These are phyloP conservation scores for Pseudois nayaur DNA, from an alignment of 2,113 vertebrate species.

Conservation along the genomic window DNA sequence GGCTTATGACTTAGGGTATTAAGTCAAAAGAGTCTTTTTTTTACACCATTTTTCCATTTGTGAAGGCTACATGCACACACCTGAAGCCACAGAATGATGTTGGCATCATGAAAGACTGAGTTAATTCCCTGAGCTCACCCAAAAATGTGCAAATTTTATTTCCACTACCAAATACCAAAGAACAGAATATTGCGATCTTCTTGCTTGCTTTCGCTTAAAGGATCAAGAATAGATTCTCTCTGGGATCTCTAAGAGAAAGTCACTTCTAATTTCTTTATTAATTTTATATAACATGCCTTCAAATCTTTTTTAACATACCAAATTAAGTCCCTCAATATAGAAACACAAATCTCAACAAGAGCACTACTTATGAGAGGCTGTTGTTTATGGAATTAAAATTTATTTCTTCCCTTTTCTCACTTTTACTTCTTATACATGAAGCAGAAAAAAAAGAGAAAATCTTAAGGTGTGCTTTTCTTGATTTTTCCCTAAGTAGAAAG, in stretches of 20 bases:
- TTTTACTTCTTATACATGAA: neutral
- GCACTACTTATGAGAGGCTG: neutral
- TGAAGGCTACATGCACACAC: neutral
- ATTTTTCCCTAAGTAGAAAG: constrained; percentile 19
- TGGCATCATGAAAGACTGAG: neutral
- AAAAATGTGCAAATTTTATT: neutral
- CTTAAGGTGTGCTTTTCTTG: neutral
- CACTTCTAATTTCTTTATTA: neutral
- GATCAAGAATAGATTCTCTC: neutral
- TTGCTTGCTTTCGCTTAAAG: neutral
- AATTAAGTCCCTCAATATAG: neutral
- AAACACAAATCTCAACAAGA: neutral
- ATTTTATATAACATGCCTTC: constrained; percentile 36
- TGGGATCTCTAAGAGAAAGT: neutral
- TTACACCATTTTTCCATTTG: neutral
- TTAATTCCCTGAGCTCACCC: neutral
- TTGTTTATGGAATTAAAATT: neutral
- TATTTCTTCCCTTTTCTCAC: neutral
- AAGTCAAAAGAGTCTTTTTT: neutral
- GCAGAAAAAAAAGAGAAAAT: neutral
- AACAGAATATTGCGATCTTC: neutral
- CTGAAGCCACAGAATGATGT: fast-evolving
- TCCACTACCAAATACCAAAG: neutral
- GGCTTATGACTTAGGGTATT: neutral
- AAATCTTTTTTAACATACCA: constrained; percentile 1